Percentiles rank a stretch among this genome's conserved stretches.
phyloP scores from a whole-genome alignment of 2,113 vertebrate genomes.

The Bos indicus region DNA sequence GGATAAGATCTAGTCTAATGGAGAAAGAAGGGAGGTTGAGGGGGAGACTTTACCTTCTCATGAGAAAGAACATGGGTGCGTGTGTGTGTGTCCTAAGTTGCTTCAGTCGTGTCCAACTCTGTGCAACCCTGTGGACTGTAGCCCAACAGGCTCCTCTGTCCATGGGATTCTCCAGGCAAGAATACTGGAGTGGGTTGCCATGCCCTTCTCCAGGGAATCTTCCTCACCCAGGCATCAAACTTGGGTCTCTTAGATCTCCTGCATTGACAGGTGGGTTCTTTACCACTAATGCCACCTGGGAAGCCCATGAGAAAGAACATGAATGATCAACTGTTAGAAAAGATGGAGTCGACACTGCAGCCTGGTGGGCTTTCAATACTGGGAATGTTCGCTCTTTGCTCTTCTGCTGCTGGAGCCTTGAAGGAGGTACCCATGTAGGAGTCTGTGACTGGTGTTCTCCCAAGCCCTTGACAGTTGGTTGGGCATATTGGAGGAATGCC shows the following conservation, averaged over 20 bases:
- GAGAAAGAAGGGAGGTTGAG: not conserved
- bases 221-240: not conserved
- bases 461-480: not conserved
- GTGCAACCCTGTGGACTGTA: not conserved
- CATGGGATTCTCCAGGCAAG: not conserved
- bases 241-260: not conserved
- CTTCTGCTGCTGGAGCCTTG: not conserved
- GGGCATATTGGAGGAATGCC: not conserved
- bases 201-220: not conserved
- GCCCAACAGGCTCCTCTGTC: not conserved
- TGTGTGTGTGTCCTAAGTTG: not conserved
- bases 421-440: rapidly evolving
- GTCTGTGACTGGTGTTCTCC: not conserved
- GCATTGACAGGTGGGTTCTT: not conserved
- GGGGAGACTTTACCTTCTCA: not conserved
- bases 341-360: not conserved
- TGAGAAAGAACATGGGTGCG: not conserved
- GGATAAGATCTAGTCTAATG: not conserved
- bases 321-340: not conserved
- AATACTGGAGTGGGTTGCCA: not conserved
- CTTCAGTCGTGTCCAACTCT: not conserved
- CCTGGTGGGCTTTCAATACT: rapidly evolving
- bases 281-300: not conserved
- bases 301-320: not conserved
- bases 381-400: not conserved